phyloP scores from a whole-genome alignment of 53 echinoderm and acorn worm species.

The Echinometra lucunter region DNA sequence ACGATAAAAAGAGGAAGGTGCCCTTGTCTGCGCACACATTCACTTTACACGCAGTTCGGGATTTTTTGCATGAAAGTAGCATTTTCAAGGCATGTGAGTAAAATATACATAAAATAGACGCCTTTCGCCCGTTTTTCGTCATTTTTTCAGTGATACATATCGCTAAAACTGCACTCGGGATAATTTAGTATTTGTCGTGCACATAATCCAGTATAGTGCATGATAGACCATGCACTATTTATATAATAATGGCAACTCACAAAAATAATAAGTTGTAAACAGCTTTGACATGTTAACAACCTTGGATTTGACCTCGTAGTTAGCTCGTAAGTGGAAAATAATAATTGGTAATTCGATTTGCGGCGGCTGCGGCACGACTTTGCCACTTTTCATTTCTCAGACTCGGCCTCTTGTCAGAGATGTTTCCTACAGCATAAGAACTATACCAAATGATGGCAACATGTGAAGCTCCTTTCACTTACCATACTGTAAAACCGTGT shows the following conservation, averaged over 20 bases:
- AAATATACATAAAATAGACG: too few species aligned
- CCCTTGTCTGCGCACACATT: too few species aligned
- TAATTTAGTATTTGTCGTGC: too few species aligned
- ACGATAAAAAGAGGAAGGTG: too few species aligned
- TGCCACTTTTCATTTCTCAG: conserved; percentile 30
- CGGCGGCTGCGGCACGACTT: conserved; percentile 27
- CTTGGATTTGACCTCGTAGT: conserved; percentile 60
- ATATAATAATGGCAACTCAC: neutral
- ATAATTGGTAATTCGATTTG: conserved; percentile 64
- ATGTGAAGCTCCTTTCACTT: conserved; percentile 8
- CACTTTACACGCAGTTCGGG: too few species aligned
- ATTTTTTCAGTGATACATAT: too few species aligned
- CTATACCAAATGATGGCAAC: neutral
- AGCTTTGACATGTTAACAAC: conserved; percentile 53
- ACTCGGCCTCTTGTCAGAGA: neutral
- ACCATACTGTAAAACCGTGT: neutral
- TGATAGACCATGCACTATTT: too few species aligned
- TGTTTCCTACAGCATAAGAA: neutral
- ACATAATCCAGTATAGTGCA: too few species aligned
- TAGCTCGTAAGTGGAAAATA: conserved; percentile 53
- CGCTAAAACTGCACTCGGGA: too few species aligned
- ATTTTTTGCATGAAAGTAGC: too few species aligned
- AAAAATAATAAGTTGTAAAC: conserved; percentile 48
- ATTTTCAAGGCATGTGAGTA: too few species aligned
- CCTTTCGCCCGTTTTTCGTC: too few species aligned